Conservation (phyloP, 1,140 invertebrate genomes). For the Leucophenga varia region DNA sequence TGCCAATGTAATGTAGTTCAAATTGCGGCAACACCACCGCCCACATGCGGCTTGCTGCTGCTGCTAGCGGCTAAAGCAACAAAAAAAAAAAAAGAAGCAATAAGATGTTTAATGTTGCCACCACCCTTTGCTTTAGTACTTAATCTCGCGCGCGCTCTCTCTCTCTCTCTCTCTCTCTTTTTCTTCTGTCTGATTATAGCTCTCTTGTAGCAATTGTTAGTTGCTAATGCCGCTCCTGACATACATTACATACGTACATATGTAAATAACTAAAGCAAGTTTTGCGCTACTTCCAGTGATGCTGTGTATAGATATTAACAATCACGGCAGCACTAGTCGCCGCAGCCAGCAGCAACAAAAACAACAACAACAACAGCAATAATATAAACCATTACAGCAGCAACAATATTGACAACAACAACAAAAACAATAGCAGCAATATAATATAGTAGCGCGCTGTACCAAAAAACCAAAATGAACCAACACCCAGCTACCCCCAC, state of each 20-base stretch:
- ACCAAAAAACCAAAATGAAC: conserved; percentile 30
- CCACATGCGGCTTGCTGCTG: no score
- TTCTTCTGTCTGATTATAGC: no score
- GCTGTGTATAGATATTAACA: not conserved
- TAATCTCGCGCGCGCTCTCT: not conserved
- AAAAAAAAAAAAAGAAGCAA: no score
- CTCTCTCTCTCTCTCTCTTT: not conserved
- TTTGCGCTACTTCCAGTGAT: not conserved
- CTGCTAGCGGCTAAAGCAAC: no score
- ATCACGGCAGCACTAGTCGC: conserved; percentile 22
- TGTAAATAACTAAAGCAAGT: conserved; percentile 1
- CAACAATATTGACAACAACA: not conserved
- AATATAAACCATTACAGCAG: conserved; percentile 41
- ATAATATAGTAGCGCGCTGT: no score
- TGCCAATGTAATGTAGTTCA: conserved; percentile 39
- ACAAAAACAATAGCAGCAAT: no score
- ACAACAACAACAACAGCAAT: conserved; percentile 4
- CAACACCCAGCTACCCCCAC: conserved; percentile 40
- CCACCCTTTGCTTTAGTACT: no score
- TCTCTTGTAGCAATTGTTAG: not conserved
- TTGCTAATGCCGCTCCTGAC: conserved; percentile 42
- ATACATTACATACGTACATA: conserved; percentile 55
- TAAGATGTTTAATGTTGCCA: no score
- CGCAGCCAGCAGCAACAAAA: conserved; percentile 11
- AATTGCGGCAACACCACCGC: conserved; percentile 2